Base-by-base conservation (phyloP, 2,888 invertebrate genomes). In the Oxytorus armatus region DNA sequence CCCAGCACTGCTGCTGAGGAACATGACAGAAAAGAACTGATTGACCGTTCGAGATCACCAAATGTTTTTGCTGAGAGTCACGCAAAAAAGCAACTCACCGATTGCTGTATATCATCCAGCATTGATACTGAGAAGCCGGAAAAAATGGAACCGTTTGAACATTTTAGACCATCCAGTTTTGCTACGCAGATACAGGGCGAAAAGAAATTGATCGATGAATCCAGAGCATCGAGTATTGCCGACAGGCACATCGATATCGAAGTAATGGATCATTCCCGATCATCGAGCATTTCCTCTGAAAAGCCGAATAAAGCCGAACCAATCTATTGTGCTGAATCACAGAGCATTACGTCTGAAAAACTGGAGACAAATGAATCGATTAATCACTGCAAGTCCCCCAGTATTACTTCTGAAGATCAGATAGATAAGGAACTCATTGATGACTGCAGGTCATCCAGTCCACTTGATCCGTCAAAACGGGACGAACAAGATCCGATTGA, bases 91-190 rank as follows among this genome's bases (percentile, higher is more conserved):
- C 81, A 81, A 16, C 69, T 68, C 0, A 70, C 44, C 68, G 23
- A 42, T 51, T 53, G 65, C 23, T 68, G 78, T 4, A 82, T 74
- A 39, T 83, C 86, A 10, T 72, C 84, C 0, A 86, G 85, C 39
- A 33, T 83, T 2, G 29, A 18, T 7, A 42, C 39, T 21, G 70
- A 75, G 10, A 77, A 53, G n/a, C 51, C 51, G n/a, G 66, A 77
- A n/a, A 36, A 10, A 47, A 57, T 1, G 23, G 61, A 55, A 42
- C 5, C 2, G 4, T 39, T 16, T 10, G 47, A 36, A 4, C 49
- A 33, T 14, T 57, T 11, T 1, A 39, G 39, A 14, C 36, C 65
- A 10, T 39, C 49, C 5, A 49, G 47, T 49, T 29, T 42, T 16
- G 8, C 14, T 8, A 2, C 14, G 18, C 70, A 83, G 16, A 83